phyloP scores from a whole-genome alignment of 2,797 vertebrate species.

The Tympanoctomys barrerae region DNA sequence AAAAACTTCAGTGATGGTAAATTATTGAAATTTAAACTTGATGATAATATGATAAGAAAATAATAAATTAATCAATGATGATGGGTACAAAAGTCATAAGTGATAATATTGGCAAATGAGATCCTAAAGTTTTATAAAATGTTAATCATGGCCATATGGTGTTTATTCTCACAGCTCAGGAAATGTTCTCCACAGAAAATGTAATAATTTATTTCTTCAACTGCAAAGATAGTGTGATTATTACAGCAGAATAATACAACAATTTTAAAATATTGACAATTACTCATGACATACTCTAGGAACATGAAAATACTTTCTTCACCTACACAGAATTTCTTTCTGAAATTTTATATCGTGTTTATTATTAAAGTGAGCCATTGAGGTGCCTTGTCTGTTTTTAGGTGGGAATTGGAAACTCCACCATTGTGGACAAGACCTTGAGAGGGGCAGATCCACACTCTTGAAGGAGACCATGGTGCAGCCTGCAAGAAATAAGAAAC shows the following conservation, averaged over 20 bases:
- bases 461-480: no score
- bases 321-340: not conserved
- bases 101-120: slow-evolving; percentile 17
- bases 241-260: not conserved
- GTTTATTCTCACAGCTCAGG: slow-evolving; percentile 47
- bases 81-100: not conserved
- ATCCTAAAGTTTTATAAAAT: slow-evolving; percentile 41
- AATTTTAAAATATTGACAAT: not conserved
- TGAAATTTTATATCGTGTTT: not conserved
- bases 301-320: not conserved
- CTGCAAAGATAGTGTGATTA: not conserved
- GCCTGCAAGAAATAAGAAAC: no score
- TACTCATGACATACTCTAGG: not conserved
- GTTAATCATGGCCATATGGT: slow-evolving; percentile 44
- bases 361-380: not conserved
- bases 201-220: slow-evolving; percentile 7
- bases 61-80: slow-evolving; percentile 8
- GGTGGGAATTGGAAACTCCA: no score
- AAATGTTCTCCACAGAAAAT: not conserved
- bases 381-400: not conserved
- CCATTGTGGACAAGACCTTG: no score
- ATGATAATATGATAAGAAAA: not conserved
- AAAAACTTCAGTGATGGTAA: not conserved
- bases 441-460: no score
- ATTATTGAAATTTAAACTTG: slow-evolving; percentile 9